Base-by-base conservation (phyloP, 1,140 invertebrate genomes). In the Tetragonula clypearis region DNA sequence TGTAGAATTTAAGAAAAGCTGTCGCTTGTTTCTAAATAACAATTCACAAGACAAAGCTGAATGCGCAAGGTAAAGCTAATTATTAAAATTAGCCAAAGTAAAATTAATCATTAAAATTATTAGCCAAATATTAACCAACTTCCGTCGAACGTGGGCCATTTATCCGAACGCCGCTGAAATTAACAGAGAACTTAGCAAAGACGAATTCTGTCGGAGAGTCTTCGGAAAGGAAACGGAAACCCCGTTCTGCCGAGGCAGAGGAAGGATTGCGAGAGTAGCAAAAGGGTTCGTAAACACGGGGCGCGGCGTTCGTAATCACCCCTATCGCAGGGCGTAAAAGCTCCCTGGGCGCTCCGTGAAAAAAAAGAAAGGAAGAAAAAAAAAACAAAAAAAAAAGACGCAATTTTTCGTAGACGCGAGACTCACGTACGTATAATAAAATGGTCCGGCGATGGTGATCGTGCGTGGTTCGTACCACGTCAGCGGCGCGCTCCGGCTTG, bases 341-440 rank as follows among this genome's bases (percentile, higher is more conserved):
- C n/a, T 14, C 11, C 6, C 6, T 21, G 0, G n/a, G n/a, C 5
- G n/a, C 17, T 2, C 9, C 4, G 60, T 21, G 49, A 21, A 41
- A 56, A n/a, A 72, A 80, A 75, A 49, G 3, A 41, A 49, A 49
- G 0, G 9, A 49, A 49, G 6, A 49, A 49, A 8, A 49, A 49
- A 49, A 8, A 6, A 6, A 35, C 35, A 35, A n/a, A 12, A 23
- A 23, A 9, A 62, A n/a, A 62, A 62, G 75, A 66, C 19, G 65
- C 65, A 78, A 69, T 53, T 69, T 83, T 83, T 55, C 73, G 75
- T 23, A 69, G 56, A 83, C 82, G 49, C 35, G 35, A 53, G 41
- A 41, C 41, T 41, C 41, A 41, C 58, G 65, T 49, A 68, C 65
- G 82, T 83, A 60, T 83, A 78, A 83, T 60, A 78, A 78, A 83